Evolutionary conservation across 2,113 vertebrate species (phyloP).

Genomic region (Proterorhinus semilunaris): DNA sequence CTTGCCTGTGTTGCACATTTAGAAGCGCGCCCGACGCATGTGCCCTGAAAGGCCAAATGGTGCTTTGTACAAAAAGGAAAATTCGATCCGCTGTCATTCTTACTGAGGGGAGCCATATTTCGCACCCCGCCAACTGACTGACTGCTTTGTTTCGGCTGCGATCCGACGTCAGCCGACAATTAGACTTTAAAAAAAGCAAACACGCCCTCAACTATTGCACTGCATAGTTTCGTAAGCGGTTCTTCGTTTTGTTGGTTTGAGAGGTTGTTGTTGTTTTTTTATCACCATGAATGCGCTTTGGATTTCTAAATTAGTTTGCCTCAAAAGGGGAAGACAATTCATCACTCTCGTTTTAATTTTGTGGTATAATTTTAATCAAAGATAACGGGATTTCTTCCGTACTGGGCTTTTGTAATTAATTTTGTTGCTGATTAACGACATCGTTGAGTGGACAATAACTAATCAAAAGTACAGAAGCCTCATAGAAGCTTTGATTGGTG

Average conservation of each 20-base stretch:
- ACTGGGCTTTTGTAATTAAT: background rate
- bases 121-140: constrained; percentile 9
- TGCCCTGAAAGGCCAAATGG: constrained; percentile 49
- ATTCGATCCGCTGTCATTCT: constrained; percentile 30
- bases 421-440: background rate
- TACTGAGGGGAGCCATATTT: constrained; percentile 17
- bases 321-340: too few relatives aligned
- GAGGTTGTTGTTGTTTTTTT: background rate
- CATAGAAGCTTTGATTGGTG: background rate
- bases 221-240: constrained; percentile 1
- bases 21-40: constrained; percentile 44
- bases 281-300: background rate
- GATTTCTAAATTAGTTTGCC: background rate
- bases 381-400: too few relatives aligned
- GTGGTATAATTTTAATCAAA: too few relatives aligned
- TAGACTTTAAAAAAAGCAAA: background rate
- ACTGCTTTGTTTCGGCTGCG: constrained; percentile 20
- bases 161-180: background rate
- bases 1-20: constrained; percentile 48
- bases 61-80: constrained; percentile 41
- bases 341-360: too few relatives aligned
- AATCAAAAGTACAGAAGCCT: background rate
- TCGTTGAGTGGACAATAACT: background rate
- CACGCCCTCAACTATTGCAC: background rate
- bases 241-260: constrained; percentile 2